phyloP scores from a whole-genome alignment of 2,113 vertebrate species.

The Balaeniceps rex region DNA sequence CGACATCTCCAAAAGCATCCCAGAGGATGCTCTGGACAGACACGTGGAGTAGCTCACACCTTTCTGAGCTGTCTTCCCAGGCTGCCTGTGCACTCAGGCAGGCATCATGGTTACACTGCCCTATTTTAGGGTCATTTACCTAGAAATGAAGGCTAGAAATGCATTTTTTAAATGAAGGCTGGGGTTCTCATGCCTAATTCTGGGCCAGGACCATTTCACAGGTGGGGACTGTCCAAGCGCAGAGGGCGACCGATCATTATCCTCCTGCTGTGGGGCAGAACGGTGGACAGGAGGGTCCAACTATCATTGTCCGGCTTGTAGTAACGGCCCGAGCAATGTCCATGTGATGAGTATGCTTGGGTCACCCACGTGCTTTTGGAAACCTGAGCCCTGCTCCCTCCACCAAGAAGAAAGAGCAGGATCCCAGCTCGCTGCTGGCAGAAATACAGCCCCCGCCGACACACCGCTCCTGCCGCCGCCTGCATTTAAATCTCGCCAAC shows the following conservation, averaged over 20 bases:
- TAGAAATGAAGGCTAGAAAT: background rate
- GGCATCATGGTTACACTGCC: too few species aligned
- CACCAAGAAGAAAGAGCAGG: background rate
- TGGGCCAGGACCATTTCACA: background rate
- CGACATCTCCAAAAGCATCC: background rate
- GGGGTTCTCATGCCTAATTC: fast-evolving
- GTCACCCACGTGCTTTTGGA: background rate
- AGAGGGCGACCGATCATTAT: fast-evolving
- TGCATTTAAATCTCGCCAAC: background rate
- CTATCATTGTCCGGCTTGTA: fast-evolving
- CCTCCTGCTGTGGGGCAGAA: fast-evolving
- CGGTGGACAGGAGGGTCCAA: fast-evolving
- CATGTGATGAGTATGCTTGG: fast-evolving
- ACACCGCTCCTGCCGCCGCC: fast-evolving
- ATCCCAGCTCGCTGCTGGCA: background rate
- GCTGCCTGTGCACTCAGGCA: fast-evolving
- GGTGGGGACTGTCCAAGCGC: fast-evolving
- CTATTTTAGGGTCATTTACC: background rate
- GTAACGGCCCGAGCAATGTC: background rate
- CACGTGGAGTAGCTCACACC: fast-evolving
- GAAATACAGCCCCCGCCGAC: background rate
- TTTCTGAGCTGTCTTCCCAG: background rate
- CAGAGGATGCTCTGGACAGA: background rate
- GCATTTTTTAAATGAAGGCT: background rate
- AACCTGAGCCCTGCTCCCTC: background rate